A percentile compares a stretch with the other conserved stretches of the same genome.
Evolutionary conservation across 2,113 vertebrate genomes (phyloP).

Genomic region (Archocentrus centrarchus): DNA sequence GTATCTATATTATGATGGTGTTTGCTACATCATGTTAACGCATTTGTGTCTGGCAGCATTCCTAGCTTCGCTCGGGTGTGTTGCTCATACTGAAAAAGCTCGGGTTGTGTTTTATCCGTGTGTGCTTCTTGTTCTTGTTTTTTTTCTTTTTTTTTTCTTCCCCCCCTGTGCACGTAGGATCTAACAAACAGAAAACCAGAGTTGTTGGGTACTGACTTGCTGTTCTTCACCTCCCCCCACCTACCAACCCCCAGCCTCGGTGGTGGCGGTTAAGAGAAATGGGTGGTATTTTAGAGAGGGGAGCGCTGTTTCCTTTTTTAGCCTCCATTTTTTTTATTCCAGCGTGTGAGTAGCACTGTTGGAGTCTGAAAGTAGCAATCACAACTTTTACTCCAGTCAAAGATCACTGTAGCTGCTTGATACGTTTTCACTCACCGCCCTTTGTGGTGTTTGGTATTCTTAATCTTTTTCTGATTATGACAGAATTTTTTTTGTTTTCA

Average conservation of each 20-base stretch:
- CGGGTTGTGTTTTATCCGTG: conserved; percentile 33
- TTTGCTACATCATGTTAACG: conserved; percentile 38
- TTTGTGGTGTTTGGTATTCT: neutral
- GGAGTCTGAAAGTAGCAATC: conserved; percentile 18
- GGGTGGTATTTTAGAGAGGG: conserved; percentile 80
- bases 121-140: conserved; percentile 10
- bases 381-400: conserved; percentile 34
- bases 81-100: conserved; percentile 35
- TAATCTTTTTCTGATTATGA: neutral
- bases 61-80: conserved; percentile 40
- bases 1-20: conserved; percentile 6
- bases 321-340: conserved; percentile 81
- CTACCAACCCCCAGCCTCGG: conserved; percentile 78
- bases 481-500: neutral
- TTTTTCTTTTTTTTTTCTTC: neutral
- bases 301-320: conserved; percentile 85
- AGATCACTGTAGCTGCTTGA: neutral
- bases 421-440: neutral
- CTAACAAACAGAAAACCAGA: conserved; percentile 62
- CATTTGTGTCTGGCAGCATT: conserved; percentile 32
- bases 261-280: conserved; percentile 80
- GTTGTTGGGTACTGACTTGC: conserved; percentile 78
- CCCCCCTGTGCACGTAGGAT: neutral
- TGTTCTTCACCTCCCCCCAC: conserved; percentile 79
- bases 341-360: conserved; percentile 42